phyloP scores from a whole-genome alignment of 1,140 invertebrate genomes.

The Drosophila repleta region DNA sequence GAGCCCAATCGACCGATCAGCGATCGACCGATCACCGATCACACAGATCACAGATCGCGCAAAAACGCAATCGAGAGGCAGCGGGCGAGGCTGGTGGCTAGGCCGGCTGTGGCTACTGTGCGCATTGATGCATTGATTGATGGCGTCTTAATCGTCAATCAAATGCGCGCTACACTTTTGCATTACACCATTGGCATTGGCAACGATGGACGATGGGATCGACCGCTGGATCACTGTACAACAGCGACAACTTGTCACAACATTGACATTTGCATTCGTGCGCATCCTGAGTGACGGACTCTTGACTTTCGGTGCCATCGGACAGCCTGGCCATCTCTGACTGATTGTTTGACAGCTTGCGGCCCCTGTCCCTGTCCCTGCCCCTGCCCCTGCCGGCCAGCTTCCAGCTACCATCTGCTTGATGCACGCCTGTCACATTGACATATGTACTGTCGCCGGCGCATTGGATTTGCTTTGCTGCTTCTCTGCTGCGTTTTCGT shows the following conservation, averaged over 20 bases:
- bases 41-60: constrained; percentile 44
- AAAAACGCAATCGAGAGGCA: neutral
- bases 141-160: constrained; percentile 82
- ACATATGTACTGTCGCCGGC: constrained; percentile 71
- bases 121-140: constrained; percentile 78
- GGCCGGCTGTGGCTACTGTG: constrained; percentile 49
- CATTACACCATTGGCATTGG: constrained; percentile 57
- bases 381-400: constrained; percentile 4
- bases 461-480: constrained; percentile 10
- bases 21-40: constrained; percentile 47
- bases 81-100: neutral
- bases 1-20: constrained; percentile 49
- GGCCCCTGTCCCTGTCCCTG: constrained; percentile 1
- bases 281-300: constrained; percentile 75
- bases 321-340: constrained; percentile 61
- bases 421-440: constrained; percentile 72
- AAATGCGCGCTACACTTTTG: constrained; percentile 78
- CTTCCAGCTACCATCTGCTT: constrained; percentile 29
- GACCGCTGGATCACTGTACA: constrained; percentile 33
- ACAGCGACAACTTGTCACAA: constrained; percentile 74
- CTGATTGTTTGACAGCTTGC: constrained; percentile 74
- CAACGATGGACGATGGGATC: constrained; percentile 18
- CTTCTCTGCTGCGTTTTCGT: constrained; percentile 10
- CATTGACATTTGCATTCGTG: constrained; percentile 82
- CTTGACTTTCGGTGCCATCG: constrained; percentile 47